phyloP scores from a whole-genome alignment of 2,797 vertebrate species.

The Hephaestus fuliginosus region DNA sequence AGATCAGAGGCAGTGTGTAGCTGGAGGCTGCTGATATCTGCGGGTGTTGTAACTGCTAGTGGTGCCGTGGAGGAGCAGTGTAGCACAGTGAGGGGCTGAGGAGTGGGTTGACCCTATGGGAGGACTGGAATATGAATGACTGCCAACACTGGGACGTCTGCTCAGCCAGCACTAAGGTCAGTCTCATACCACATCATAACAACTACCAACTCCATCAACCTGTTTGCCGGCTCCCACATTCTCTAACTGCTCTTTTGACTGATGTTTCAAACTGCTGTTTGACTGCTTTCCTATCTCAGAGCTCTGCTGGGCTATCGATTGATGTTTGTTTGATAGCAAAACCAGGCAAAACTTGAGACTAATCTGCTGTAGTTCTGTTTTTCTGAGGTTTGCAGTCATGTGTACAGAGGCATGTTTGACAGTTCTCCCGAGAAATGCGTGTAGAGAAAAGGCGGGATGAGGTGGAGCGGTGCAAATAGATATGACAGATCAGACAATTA shows the following conservation, averaged over 20 bases:
- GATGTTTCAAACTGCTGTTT: too few relatives aligned
- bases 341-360: slow-evolving; percentile 2
- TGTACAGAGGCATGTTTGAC: slow-evolving; percentile 26
- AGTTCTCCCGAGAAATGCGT: slow-evolving; percentile 37
- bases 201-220: slow-evolving; percentile 52
- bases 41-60: slow-evolving; percentile 59
- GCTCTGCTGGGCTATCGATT: neutral
- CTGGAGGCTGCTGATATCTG: slow-evolving; percentile 73
- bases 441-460: slow-evolving; percentile 72
- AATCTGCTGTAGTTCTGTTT: slow-evolving; percentile 29
- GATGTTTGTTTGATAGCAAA: slow-evolving; percentile 23
- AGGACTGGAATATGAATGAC: slow-evolving; percentile 79
- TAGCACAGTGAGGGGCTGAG: slow-evolving; percentile 59
- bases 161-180: slow-evolving; percentile 82
- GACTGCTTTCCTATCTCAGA: slow-evolving; percentile 9
- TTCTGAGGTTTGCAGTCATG: slow-evolving; percentile 46
- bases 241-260: slow-evolving; percentile 24
- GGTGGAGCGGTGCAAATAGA: slow-evolving; percentile 25
- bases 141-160: slow-evolving; percentile 74
- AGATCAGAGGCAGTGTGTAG: slow-evolving; percentile 75
- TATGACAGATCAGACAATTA: slow-evolving; percentile 11
- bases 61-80: slow-evolving; percentile 56
- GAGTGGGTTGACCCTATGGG: slow-evolving; percentile 73
- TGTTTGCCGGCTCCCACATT: slow-evolving; percentile 40
- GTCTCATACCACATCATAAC: slow-evolving; percentile 71